Conservation (phyloP, 1,140 invertebrate genomes). For the Oedothorax gibbosus region DNA sequence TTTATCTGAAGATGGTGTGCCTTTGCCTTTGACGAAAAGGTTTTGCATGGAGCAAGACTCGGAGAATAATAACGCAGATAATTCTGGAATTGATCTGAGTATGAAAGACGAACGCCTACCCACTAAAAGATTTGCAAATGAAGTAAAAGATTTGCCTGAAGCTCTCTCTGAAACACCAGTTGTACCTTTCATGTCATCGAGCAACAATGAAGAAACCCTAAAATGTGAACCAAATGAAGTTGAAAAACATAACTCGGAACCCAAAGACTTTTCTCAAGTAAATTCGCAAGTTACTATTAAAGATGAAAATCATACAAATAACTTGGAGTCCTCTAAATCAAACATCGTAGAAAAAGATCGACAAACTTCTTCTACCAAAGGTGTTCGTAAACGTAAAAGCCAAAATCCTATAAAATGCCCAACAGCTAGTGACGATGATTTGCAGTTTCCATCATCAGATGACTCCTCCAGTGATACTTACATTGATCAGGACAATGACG, state of each 20-base stretch:
- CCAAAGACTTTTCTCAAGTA: not conserved
- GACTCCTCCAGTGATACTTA: conserved; percentile 65
- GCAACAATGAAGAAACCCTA: not conserved
- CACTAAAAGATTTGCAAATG: no score
- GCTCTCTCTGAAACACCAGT: not conserved
- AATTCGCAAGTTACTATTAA: not conserved
- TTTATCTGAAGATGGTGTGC: not conserved
- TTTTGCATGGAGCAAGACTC: conserved; percentile 1
- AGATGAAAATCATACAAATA: not conserved
- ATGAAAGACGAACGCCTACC: conserved; percentile 43
- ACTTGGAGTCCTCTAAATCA: no score
- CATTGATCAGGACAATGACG: conserved; percentile 64
- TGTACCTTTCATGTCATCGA: not conserved
- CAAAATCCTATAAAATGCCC: conserved; percentile 87
- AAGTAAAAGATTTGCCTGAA: conserved; percentile 5
- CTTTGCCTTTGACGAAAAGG: conserved; percentile 45
- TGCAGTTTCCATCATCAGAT: conserved; percentile 60
- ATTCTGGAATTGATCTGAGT: conserved; percentile 51
- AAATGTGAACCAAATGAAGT: not conserved
- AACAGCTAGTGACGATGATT: conserved; percentile 66
- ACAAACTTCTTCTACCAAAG: conserved; percentile 59
- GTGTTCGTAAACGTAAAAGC: conserved; percentile 84
- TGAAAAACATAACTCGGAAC: no score
- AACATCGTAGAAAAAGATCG: conserved; percentile 4
- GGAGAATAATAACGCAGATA: not conserved